phyloP scores from a whole-genome alignment of 1,140 invertebrate genomes.

The Holotrichia oblita region DNA sequence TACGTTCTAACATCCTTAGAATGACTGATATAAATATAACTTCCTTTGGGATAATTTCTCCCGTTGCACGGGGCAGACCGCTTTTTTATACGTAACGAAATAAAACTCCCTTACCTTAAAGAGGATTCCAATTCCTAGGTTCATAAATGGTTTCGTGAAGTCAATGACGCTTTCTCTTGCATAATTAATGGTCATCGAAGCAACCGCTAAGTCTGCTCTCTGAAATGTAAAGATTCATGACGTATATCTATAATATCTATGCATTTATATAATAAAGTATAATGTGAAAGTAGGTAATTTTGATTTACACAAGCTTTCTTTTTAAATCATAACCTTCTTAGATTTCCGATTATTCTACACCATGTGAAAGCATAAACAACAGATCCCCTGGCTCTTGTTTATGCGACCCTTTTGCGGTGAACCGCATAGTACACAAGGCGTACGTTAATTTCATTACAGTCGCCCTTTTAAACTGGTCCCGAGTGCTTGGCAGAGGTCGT shows the following conservation, averaged over 20 bases:
- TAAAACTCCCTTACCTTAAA: conserved; percentile 76
- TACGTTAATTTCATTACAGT: conserved; percentile 9
- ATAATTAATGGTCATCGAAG: conserved; percentile 94
- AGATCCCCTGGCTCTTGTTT: background rate
- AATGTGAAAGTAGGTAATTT: no score
- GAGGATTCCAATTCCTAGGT: conserved; percentile 84
- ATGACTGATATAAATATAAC: no score
- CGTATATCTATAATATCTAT: no score
- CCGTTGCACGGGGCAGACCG: no score
- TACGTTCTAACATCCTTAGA: no score
- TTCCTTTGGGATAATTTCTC: no score
- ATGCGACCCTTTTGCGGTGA: conserved; percentile 10
- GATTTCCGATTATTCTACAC: background rate
- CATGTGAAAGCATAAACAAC: background rate
- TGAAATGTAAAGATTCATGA: conserved; percentile 59
- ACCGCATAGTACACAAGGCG: background rate
- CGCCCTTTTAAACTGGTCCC: background rate
- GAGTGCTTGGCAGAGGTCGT: background rate
- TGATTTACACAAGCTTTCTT: no score
- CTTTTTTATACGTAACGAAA: no score
- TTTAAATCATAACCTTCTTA: background rate
- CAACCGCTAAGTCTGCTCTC: conserved; percentile 91
- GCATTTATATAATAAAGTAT: no score
- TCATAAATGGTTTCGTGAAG: conserved; percentile 94
- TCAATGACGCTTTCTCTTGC: conserved; percentile 92